phyloP scores from a whole-genome alignment of 30 jellyfish, hydroid and myxozoan genomes.

The Cassiopea xamachana region DNA sequence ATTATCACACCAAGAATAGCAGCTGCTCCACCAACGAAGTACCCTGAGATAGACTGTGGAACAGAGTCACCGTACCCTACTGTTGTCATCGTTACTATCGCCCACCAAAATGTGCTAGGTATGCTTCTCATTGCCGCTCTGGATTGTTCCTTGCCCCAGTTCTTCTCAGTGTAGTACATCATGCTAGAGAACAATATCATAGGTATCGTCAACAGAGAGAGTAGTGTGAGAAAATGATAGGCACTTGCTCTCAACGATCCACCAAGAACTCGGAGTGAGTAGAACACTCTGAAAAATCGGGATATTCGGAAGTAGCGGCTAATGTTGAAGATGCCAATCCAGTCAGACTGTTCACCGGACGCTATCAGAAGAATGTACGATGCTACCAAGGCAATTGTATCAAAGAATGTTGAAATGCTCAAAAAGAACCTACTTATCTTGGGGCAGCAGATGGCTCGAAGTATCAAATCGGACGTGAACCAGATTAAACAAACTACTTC shows the following conservation, averaged over 20 bases:
- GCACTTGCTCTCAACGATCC: conserved; percentile 94
- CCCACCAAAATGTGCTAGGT: conserved; percentile 93
- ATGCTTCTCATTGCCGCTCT: conserved; percentile 57
- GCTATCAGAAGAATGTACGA: conserved; percentile 62
- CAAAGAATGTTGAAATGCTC: conserved; percentile 76
- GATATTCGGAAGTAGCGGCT: conserved; percentile 83
- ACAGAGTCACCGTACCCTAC: conserved; percentile 94
- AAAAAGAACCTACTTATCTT: conserved; percentile 44
- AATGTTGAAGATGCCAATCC: conserved; percentile 77
- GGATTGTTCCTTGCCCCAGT: conserved; percentile 72
- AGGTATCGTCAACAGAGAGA: conserved; percentile 76
- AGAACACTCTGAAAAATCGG: conserved; percentile 81
- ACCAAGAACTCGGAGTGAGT: conserved; percentile 90
- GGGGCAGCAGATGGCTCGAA: conserved; percentile 76
- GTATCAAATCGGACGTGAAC: conserved; percentile 86
- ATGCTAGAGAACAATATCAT: conserved; percentile 85
- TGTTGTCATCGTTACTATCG: conserved; percentile 94
- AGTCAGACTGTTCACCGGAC: conserved; percentile 14
- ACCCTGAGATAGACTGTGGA: conserved; percentile 84
- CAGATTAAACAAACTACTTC: conserved; percentile 81
- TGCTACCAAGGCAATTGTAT: conserved; percentile 83
- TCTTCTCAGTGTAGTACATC: conserved; percentile 76
- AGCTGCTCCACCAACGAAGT: conserved; percentile 87
- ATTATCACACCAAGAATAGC: conserved; percentile 88
- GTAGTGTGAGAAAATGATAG: conserved; percentile 79